Base-by-base conservation (phyloP, 2,797 vertebrate genomes). In the Poecile montanus region DNA sequence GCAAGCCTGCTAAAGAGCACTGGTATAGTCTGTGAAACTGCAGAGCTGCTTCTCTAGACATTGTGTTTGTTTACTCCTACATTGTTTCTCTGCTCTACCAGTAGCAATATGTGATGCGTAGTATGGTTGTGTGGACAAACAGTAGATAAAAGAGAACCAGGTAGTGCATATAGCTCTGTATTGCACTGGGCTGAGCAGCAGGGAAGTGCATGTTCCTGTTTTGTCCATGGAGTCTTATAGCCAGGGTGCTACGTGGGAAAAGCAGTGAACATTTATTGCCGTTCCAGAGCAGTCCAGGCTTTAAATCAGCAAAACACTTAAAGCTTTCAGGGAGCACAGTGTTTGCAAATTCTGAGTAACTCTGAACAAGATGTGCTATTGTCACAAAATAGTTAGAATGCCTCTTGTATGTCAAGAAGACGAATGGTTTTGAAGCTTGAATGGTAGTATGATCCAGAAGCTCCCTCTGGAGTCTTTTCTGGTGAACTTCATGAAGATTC, bases 401-500 rank as follows among this genome's bases (percentile, higher is more conserved):
- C n/a, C 36, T 89, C n/a, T 81, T 62, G 54, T 30, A 19, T n/a
- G 13, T 63, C 19, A 47, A 30, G 48, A 77, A 18, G 38, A 44
- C 27, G 20, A 21, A 21, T 26, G 14, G 3, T 48, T 63, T 88
- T 85, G 44, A 34, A 76, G 26, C 40, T 77, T 76, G 21, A 13
- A 16, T 62, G 20, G 14, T 44, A 42, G 34, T 38, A 19, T 0
- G 0, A 85, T 86, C 14, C 34, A 32, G 79, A 74, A 82, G 88
- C 94, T 93, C 95, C 95, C 80, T 94, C 96, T 96, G 85, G 36
- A 76, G 38, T 62, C 26, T 45, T 63, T 45, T 12, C n/a, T 30
- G 12, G 29, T 66, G 70, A 84, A 54, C 21, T 80, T 47, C 36
- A 22, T 32, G 34, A 56, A 38, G 23, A 54, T 79, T 11, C 38